Evolutionary conservation across 2,888 invertebrate species (phyloP), one percentile per base, ranked within the genome.

Genomic region (Philereme transversata): DNA sequence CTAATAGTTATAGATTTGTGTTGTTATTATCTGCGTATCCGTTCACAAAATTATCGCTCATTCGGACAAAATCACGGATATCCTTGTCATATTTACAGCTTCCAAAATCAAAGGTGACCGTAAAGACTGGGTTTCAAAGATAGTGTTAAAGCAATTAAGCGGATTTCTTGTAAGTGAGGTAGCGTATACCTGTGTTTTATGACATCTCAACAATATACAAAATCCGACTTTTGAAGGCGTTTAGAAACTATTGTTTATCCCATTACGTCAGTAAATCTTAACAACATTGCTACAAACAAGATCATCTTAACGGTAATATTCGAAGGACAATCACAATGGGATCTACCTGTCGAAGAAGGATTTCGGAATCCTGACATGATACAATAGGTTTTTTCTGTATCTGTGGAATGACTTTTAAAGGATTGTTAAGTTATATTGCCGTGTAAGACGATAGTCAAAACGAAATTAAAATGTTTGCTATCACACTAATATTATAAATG

Each of bases 101-200:
- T 56, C 36, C 47, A 71, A 69, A 72, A 64, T 70, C 71, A 79
- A 82, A 81, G 73, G 77, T 75, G 80, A 78, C 54, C 7, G 51
- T 54, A 52, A 40, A 57, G 51, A 46, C 36, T 35, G 45, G 34
- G 9, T 57, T 72, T 73, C 68, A 71, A 73, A 71, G 75, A 79
- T 81, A 80, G 77, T 76, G n/a, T 81, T 80, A 81, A 81, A 76
- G 83, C 83, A 84, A 87, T 87, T 86, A 86, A 77, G 69, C 57
- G 76, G 77, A 71, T 78, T 87, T 84, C 82, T 76, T 80, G 84
- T 85, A 89, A 89, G 77, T 85, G 86, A 86, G 87, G 89, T 87
- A 88, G 88, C 86, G 61, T 74, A 78, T 90, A 90, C 90, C 90
- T 90, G 90, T 72, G 72, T 77, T 90, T 90, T 89, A 90, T 81